Evolutionary conservation across 2,797 vertebrate species (phyloP).

Genomic region (Danio kyathit): DNA sequence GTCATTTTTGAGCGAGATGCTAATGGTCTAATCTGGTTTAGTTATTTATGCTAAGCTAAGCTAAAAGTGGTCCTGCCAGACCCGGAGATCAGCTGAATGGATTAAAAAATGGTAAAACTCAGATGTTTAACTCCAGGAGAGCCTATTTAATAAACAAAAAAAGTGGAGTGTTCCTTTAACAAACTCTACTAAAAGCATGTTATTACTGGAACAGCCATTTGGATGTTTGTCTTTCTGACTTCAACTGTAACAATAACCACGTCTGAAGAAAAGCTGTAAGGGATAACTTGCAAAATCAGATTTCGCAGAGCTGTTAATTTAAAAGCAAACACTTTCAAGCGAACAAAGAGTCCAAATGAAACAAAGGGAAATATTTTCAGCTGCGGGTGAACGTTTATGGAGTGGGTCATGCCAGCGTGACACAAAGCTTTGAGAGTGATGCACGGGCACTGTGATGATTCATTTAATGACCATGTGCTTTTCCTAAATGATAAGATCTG

Average conservation of each 20-base stretch:
- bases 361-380: conserved; percentile 18
- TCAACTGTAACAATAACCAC: conserved; percentile 18
- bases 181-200: conserved; percentile 10
- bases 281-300: conserved; percentile 28
- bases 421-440: conserved; percentile 1
- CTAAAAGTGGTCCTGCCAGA: too few species aligned
- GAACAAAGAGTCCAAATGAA: conserved; percentile 36
- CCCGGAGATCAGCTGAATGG: too few species aligned
- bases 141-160: too few species aligned
- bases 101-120: too few species aligned
- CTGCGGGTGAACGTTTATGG: conserved; percentile 23
- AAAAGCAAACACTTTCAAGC: conserved; percentile 43
- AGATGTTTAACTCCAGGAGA: too few species aligned
- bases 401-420: conserved; percentile 2
- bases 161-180: neutral
- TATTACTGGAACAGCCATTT: conserved; percentile 28
- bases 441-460: neutral
- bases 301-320: conserved; percentile 24
- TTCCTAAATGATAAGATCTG: conserved; percentile 3
- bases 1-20: too few species aligned
- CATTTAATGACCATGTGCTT: conserved; percentile 17
- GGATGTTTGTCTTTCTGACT: conserved; percentile 28
- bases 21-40: too few species aligned
- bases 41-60: too few species aligned
- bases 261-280: conserved; percentile 38